Percentiles rank a stretch among this genome's conserved stretches.
These are phyloP conservation scores for Clivina fossor DNA, from an alignment of 2,888 invertebrate genomes.

Conservation along the genomic window DNA sequence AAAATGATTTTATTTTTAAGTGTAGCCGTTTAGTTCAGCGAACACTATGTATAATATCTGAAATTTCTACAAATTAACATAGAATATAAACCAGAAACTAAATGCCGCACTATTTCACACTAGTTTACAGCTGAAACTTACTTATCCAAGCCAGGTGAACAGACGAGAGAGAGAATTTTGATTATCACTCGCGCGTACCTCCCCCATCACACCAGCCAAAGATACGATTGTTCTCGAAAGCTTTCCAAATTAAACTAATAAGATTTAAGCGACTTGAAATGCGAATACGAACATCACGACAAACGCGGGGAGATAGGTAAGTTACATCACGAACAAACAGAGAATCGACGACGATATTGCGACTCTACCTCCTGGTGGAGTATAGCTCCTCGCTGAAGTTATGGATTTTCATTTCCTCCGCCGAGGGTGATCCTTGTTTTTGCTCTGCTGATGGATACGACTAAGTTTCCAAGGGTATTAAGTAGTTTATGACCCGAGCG, in stretches of 20 bases:
- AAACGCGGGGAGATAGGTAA: conserved; percentile 2
- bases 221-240: conserved; percentile 16
- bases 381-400: conserved; percentile 9
- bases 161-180: no score
- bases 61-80: no score
- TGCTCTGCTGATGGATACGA: conserved; percentile 20
- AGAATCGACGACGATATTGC: conserved; percentile 12
- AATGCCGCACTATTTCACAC: no score
- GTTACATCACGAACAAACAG: not conserved
- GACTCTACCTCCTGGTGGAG: not conserved
- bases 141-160: no score
- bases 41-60: no score
- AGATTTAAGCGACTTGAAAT: conserved; percentile 21
- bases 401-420: conserved; percentile 27
- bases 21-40: no score
- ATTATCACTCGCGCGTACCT: no score
- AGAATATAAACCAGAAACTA: no score
- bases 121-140: no score
- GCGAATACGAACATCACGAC: not conserved
- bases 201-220: not conserved
- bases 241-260: conserved; percentile 21
- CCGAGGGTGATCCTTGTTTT: conserved; percentile 18
- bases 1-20: no score
- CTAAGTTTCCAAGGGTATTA: conserved; percentile 5
- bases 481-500: no score